Evolutionary conservation across 1,140 invertebrate genomes (phyloP).

Genomic region (Dinothrombium tinctorium): DNA sequence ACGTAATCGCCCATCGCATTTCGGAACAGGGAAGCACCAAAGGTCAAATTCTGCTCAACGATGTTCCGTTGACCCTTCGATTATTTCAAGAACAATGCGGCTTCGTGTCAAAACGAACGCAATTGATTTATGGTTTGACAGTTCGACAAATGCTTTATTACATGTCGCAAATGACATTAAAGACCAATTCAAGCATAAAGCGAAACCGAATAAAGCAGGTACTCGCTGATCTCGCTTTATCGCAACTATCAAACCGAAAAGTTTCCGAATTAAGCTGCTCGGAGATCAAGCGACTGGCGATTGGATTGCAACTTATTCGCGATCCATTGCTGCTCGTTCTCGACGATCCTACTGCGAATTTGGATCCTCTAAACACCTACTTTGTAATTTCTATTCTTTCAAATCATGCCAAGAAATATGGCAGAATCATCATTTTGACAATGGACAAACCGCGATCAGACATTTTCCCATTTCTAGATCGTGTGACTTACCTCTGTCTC

Average conservation of each 20-base stretch:
- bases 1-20: conserved; percentile 53
- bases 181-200: conserved; percentile 29
- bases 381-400: conserved; percentile 72
- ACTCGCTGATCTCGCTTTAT: conserved; percentile 62
- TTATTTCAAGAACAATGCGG: conserved; percentile 55
- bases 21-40: conserved; percentile 19
- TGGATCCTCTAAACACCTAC: conserved; percentile 74
- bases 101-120: conserved; percentile 55
- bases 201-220: conserved; percentile 46
- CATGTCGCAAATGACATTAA: conserved; percentile 33
- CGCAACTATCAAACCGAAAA: conserved; percentile 53
- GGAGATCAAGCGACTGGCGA: conserved; percentile 55
- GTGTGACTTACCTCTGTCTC: conserved; percentile 52
- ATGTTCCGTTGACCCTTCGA: conserved; percentile 45
- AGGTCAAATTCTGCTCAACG: conserved; percentile 66
- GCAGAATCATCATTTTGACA: conserved; percentile 59
- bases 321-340: conserved; percentile 67
- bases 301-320: conserved; percentile 62
- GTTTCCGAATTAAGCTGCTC: conserved; percentile 51
- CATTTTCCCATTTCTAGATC: conserved; percentile 67
- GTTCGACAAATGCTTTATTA: conserved; percentile 60
- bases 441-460: conserved; percentile 81
- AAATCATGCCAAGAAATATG: conserved; percentile 69
- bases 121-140: conserved; percentile 54
- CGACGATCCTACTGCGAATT: conserved; percentile 69